Percentiles rank a stretch among this genome's conserved stretches.
phyloP scores from a whole-genome alignment of 23 tunicate species.

The Ciona savignyi region DNA sequence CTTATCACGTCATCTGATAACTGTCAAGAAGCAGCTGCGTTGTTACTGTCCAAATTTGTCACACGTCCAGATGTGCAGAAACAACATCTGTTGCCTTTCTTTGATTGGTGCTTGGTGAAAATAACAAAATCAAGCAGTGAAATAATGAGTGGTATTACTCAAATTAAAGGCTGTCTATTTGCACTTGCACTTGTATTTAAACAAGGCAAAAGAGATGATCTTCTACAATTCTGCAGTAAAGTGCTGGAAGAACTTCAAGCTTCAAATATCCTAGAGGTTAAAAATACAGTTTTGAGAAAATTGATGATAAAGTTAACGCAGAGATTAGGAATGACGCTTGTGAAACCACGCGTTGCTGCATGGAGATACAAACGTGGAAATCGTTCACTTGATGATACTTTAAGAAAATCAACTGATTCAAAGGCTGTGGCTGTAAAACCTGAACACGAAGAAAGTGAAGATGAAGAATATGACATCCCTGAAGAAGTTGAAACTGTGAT shows the following conservation, averaged over 20 bases:
- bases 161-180: constrained; percentile 54
- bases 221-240: constrained; percentile 23
- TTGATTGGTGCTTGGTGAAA: constrained; percentile 69
- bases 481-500: constrained; percentile 78
- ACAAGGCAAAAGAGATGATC: constrained; percentile 74
- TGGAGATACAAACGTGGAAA: constrained; percentile 98
- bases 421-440: background rate
- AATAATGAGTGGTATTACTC: constrained; percentile 23
- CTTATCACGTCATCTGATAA: constrained; percentile 63
- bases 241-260: constrained; percentile 35
- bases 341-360: constrained; percentile 77
- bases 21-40: constrained; percentile 87
- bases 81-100: constrained; percentile 28
- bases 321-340: constrained; percentile 67
- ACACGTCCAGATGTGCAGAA: constrained; percentile 66
- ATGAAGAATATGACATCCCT: constrained; percentile 87
- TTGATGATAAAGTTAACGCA: constrained; percentile 57
- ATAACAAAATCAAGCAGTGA: constrained; percentile 19
- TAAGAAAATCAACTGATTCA: constrained; percentile 15
- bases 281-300: constrained; percentile 53
- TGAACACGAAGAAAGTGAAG: constrained; percentile 20
- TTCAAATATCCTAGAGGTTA: constrained; percentile 18
- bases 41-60: constrained; percentile 62
- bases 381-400: constrained; percentile 56
- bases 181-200: constrained; percentile 57